Evolutionary conservation across 2,797 vertebrate genomes (phyloP), one percentile per base, ranked within the genome.

Genomic region (Parambassis ranga): DNA sequence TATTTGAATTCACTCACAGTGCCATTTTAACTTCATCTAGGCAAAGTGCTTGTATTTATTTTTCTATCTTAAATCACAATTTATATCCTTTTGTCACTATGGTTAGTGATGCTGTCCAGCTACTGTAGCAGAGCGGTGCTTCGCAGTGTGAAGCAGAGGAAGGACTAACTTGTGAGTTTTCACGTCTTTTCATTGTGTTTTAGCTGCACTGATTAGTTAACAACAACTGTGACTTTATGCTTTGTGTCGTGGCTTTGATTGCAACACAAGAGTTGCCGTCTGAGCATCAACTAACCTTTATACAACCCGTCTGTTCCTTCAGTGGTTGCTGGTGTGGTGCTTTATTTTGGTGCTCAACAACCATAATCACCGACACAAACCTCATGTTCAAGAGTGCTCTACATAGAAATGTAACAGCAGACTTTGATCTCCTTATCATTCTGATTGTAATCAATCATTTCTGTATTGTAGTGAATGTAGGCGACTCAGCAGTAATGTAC

Each of bases 341-440:
- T 89, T 86, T 57, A 56, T 59, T 75, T 65, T 51, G 87, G 88
- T 89, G 89, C 86, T 90, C 64, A 61, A 73, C 26, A 48, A 78
- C 71, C 76, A 64, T 51, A 28, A 81, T 73, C 81, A 48, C 81
- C 82, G 67, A 84, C 77, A 72, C 71, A 64, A 74, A 87, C 85
- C 87, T 86, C 84, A 85, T 65, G 42, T 22, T 33, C 57, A 53
- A 46, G 31, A 55, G 52, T 13, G 31, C 71, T 77, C 38, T 41
- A 16, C 26, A 7, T 3, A 39, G 51, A 64, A 51, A 56, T 26
- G 48, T 57, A 69, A 38, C 50, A 14, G 41, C 55, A 24, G 46
- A 52, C 50, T 50, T 44, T 10, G 57, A 41, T 30, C 52, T 56
- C 35, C 31, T 51, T 10, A 1, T 68, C 48, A n/a, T 83, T 79